These are phyloP conservation scores for Pelagia noctiluca DNA, from an alignment of 30 jellyfish, hydroid and myxozoan genomes.

Conservation along the genomic window DNA sequence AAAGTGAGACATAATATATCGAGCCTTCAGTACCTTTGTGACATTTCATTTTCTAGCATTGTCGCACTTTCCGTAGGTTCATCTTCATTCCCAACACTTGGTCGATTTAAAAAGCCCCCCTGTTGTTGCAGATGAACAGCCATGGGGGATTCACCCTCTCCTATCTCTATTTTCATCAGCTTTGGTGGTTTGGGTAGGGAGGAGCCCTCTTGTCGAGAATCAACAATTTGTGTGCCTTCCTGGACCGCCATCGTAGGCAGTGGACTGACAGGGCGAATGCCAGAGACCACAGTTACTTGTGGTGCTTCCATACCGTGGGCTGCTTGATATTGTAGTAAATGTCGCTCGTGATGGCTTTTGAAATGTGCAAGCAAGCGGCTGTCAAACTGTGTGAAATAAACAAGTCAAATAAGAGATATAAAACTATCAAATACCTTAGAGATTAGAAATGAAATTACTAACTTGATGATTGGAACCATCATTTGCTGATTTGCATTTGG, in stretches of 20 bases:
- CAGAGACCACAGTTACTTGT: conserved; percentile 54
- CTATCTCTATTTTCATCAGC: conserved; percentile 65
- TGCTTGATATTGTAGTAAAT: conserved; percentile 55
- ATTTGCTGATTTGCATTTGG: too few species aligned
- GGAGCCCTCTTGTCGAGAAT: conserved; percentile 54
- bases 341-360: conserved; percentile 80
- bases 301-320: conserved; percentile 52
- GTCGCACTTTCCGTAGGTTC: conserved; percentile 36
- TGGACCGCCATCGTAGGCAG: conserved; percentile 79
- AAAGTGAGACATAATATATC: too few species aligned
- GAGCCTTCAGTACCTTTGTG: too few species aligned
- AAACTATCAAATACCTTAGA: too few species aligned
- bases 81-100: conserved; percentile 38
- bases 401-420: too few species aligned
- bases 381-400: conserved; percentile 59
- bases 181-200: conserved; percentile 72
- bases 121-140: conserved; percentile 65
- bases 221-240: conserved; percentile 63
- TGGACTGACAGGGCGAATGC: conserved; percentile 70
- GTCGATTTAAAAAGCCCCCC: conserved; percentile 65
- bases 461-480: too few species aligned
- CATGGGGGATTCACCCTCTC: conserved; percentile 62
- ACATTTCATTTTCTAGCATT: conserved; percentile 39
- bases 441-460: too few species aligned
- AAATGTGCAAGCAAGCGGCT: conserved; percentile 73